phyloP scores from a whole-genome alignment of 2,888 invertebrate species.

The Venusia cambrica region DNA sequence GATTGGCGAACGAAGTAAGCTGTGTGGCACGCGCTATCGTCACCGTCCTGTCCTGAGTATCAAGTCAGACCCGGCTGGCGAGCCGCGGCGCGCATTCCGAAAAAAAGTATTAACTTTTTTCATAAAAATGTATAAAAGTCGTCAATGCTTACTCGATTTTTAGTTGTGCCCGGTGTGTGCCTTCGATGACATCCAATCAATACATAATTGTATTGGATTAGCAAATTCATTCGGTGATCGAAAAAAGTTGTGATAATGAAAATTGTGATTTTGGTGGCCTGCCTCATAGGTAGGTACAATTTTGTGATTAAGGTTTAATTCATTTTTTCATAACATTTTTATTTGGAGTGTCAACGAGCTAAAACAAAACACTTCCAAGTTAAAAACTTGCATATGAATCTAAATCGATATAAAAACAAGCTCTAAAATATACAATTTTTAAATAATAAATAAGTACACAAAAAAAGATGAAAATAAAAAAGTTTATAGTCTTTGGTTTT shows the following conservation, averaged over 20 bases:
- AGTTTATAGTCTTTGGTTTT: no score
- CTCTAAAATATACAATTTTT: no score
- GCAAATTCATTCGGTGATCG: slow-evolving; percentile 7
- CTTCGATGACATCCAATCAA: slow-evolving; percentile 35
- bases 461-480: no score
- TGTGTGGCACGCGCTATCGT: slow-evolving; percentile 42
- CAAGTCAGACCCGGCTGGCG: slow-evolving; percentile 32
- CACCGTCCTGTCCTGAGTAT: slow-evolving; percentile 37
- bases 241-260: slow-evolving; percentile 33
- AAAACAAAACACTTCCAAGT: no score
- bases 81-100: slow-evolving; percentile 33
- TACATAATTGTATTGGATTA: slow-evolving; percentile 24
- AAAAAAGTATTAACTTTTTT: slow-evolving; percentile 35
- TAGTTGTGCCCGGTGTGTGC: slow-evolving; percentile 44
- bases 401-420: no score
- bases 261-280: slow-evolving; percentile 41
- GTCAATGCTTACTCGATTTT: slow-evolving; percentile 29
- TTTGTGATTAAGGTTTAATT: no score
- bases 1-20: slow-evolving; percentile 6
- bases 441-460: no score
- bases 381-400: no score
- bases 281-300: slow-evolving; percentile 52
- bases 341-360: no score
- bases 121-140: slow-evolving; percentile 56
- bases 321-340: no score